Base-by-base conservation (phyloP, 2,888 invertebrate species). In the Steinernema scapterisci region DNA sequence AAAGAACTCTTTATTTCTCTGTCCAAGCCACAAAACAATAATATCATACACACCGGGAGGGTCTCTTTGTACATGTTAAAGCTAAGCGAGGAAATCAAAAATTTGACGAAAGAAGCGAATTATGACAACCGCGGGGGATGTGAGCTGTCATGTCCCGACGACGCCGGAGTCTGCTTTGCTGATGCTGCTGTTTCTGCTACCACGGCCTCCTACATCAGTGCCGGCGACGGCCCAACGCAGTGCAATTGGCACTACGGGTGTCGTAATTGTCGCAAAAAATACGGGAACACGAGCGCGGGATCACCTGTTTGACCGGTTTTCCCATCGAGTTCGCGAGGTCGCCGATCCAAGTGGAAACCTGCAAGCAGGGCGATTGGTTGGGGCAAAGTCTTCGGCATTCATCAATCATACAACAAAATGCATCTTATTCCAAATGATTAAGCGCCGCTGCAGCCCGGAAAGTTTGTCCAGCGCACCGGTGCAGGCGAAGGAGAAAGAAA, bases 301-400 rank as follows among this genome's bases (percentile, higher is more conserved):
- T 82, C 31, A 82, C 52, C 71, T 85, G 76, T 23, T 76, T 51
- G 16, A 78, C 48, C 27, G 74, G 70, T 75, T 75, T 63, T 71
- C 75, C 51, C 73, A 73, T 31, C 45, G 73, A 71, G 46, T 78
- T 75, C 16, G 82, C 78, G 72, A 80, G 79, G 70, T 86, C 86
- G 52, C 81, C 75, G 74, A 86, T 82, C 86, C 86, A 86, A 63
- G 83, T 82, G 27, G 84, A 82, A n/a, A 86, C 84, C 85, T 85
- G 72, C 48, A 80, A 76, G 16, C 1, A n/a, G 21, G 48, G 48
- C 19, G 48, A 19, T 21, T 16, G 7, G 19, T n/a, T n/a, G n/a
- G n/a, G n/a, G n/a, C n/a, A n/a, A n/a, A n/a, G n/a, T n/a, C n/a
- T n/a, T n/a, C n/a, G n/a, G n/a, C n/a, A 48, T 48, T 16, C 21